A percentile compares a stretch with the other conserved stretches of the same genome.
phyloP scores from a whole-genome alignment of 92 coral and sea anemone genomes.

The Chrysogorgia sp. region DNA sequence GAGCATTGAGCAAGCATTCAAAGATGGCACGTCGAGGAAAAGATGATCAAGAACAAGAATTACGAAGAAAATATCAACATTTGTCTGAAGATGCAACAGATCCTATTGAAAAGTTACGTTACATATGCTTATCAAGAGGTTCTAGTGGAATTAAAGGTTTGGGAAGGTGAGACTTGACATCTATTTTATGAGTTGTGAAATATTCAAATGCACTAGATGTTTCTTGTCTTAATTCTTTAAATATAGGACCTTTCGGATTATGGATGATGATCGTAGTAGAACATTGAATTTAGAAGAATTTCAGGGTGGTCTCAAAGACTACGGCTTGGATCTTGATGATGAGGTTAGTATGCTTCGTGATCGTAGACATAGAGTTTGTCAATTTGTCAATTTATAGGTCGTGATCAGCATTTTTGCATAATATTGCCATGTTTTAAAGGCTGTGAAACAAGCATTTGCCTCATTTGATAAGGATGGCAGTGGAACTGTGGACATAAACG shows the following conservation, averaged over 20 bases:
- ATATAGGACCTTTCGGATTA: constrained; percentile 77
- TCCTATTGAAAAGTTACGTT: constrained; percentile 56
- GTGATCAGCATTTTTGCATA: no score
- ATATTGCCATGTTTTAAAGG: no score
- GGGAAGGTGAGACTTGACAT: constrained; percentile 51
- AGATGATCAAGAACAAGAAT: constrained; percentile 32
- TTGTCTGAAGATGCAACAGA: constrained; percentile 26
- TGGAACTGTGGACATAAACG: constrained; percentile 67
- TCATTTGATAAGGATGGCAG: constrained; percentile 76
- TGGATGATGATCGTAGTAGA: constrained; percentile 76
- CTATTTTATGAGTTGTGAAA: background rate
- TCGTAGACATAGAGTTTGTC: no score
- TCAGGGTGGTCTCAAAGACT: constrained; percentile 69
- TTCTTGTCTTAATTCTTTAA: background rate
- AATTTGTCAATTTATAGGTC: no score
- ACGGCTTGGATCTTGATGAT: constrained; percentile 37
- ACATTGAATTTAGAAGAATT: constrained; percentile 77
- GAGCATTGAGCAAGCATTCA: background rate
- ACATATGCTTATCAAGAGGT: constrained; percentile 60
- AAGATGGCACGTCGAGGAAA: constrained; percentile 35
- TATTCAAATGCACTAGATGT: no score
- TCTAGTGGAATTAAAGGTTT: constrained; percentile 67
- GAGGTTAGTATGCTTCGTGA: constrained; percentile 60
- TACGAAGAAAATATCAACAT: constrained; percentile 43
- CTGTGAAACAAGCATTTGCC: constrained; percentile 47